Evolutionary conservation across 2,797 vertebrate genomes (phyloP), one percentile per base, ranked within the genome.

Genomic region (Microtus obscurus): DNA sequence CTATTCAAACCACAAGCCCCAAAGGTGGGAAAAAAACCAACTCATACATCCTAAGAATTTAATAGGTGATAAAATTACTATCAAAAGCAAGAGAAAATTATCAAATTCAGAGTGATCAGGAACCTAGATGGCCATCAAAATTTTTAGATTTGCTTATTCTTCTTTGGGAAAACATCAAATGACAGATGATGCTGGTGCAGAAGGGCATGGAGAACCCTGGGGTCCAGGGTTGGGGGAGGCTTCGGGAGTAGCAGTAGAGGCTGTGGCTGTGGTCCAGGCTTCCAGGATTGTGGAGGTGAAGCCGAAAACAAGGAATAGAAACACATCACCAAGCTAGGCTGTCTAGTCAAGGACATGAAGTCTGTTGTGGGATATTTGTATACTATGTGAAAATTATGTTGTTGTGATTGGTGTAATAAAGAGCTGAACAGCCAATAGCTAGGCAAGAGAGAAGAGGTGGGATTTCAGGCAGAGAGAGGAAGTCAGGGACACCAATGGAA

Each of bases 51-150:
- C 1, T 59, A 90, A 16, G 13, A 89, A 90, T 92, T 90, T 19
- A 96, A 96, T 95, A 91, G 71, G 74, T 5, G 65, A 65, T 56
- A 88, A 82, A 93, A 85, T 12, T 73, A 85, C 10, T 73, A 87
- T 73, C n/a, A 37, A 19, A 94, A 87, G 67, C 37, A 90, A 78
- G 21, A 27, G 37, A 76, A 7, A 88, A 61, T 69, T 73, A 73
- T 29, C 45, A 79, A 82, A 94, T 48, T 92, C 31, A 43, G 29
- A 74, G 51, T 89, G 34, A 90, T 67, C 7, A 61, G 7, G 86
- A 85, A 27, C 73, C 6, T 65, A 8, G 71, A 1, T 82, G 31
- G 65, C 10, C 16, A 71, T 45, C 63, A 76, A 73, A 91, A 83
- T 0, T 34, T 43, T 65, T 45, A 85, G 9, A 91, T 77, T 3